Conservation (phyloP, 2,113 vertebrate genomes). For the Megalops atlanticus region DNA sequence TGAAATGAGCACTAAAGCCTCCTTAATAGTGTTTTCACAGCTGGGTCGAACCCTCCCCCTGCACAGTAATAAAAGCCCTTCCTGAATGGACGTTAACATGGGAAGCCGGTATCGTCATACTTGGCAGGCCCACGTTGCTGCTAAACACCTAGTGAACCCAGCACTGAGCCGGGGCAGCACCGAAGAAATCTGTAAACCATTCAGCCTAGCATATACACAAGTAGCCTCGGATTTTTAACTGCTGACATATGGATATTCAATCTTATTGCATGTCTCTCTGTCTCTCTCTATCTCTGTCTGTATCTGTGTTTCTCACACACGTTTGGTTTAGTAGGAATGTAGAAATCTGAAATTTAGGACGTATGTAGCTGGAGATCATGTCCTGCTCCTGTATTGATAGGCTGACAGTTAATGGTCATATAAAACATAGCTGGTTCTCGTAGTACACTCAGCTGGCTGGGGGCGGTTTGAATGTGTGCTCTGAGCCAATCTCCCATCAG, state of each 20-base stretch:
- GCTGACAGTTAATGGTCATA: conserved; percentile 50
- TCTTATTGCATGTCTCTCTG: conserved; percentile 36
- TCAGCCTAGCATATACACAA: conserved; percentile 35
- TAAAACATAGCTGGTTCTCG: conserved; percentile 45
- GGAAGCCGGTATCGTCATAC: conserved; percentile 72
- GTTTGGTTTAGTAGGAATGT: conserved; percentile 14
- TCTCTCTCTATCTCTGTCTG: neutral
- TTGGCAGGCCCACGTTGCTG: conserved; percentile 60
- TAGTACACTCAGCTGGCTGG: conserved; percentile 28
- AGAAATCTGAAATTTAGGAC: conserved; percentile 22
- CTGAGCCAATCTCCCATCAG: conserved; percentile 16
- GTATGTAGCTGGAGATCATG: conserved; percentile 27
- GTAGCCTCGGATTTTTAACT: conserved; percentile 50
- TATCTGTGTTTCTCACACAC: conserved; percentile 2
- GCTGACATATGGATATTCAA: conserved; percentile 61
- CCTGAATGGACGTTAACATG: conserved; percentile 71
- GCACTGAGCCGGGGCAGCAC: conserved; percentile 54
- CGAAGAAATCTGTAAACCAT: conserved; percentile 51
- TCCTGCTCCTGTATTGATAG: conserved; percentile 44
- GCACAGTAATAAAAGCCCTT: conserved; percentile 60
- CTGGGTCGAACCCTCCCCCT: conserved; percentile 57
- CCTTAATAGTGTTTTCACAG: conserved; percentile 75
- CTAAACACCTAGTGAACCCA: conserved; percentile 71
- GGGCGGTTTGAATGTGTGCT: neutral
- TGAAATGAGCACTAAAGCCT: conserved; percentile 73